These are phyloP conservation scores for Brachyptera risi DNA, from an alignment of 2,888 invertebrate genomes.

Conservation along the genomic window DNA sequence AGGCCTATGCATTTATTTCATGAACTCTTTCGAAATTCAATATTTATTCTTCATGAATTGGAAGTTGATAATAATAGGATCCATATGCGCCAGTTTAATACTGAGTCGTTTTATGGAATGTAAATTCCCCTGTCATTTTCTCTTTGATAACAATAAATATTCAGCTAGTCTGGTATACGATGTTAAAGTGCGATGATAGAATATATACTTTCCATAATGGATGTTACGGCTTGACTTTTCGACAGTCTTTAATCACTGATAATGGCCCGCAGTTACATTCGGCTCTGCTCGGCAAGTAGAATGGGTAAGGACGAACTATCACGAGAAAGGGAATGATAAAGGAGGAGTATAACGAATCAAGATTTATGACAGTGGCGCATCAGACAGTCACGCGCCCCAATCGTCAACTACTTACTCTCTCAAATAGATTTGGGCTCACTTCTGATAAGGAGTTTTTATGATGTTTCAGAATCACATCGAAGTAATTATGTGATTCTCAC, in stretches of 20 bases:
- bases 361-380: slow-evolving; percentile 18
- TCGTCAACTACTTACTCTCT: too few relatives aligned
- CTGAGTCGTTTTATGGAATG: too few relatives aligned
- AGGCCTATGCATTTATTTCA: too few relatives aligned
- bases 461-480: too few relatives aligned
- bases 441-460: too few relatives aligned
- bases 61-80: too few relatives aligned
- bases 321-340: not conserved
- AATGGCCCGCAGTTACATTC: slow-evolving; percentile 6
- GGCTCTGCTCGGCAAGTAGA: not conserved
- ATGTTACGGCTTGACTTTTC: slow-evolving; percentile 3
- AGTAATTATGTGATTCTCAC: too few relatives aligned
- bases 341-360: not conserved
- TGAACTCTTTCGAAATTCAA: too few relatives aligned
- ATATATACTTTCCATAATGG: slow-evolving; percentile 13
- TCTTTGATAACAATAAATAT: not conserved
- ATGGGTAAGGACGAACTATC: slow-evolving; percentile 2
- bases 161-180: not conserved
- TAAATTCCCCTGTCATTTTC: not conserved
- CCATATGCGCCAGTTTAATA: too few relatives aligned
- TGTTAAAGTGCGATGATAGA: not conserved
- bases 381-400: too few relatives aligned
- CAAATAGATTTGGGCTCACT: too few relatives aligned
- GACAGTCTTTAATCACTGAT: slow-evolving; percentile 17
- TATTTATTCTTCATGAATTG: too few relatives aligned